Evolutionary conservation across 2,797 vertebrate genomes (phyloP).

Genomic region (Siniperca obscura): DNA sequence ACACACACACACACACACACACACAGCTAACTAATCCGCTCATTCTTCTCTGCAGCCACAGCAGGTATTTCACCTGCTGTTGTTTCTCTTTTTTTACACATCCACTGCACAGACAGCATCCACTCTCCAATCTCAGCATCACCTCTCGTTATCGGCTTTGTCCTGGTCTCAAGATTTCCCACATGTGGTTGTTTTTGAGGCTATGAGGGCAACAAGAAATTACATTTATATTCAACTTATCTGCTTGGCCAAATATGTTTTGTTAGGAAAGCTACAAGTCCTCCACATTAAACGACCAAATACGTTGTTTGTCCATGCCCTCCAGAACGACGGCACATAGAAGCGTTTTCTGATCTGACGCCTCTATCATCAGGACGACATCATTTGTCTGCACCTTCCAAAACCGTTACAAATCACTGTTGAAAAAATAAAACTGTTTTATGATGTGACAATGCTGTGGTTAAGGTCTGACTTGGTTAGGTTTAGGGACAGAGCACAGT

Average conservation of each 20-base stretch:
- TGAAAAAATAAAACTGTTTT: too few relatives aligned
- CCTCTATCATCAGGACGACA: too few relatives aligned
- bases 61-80: slow-evolving; percentile 64
- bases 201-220: not conserved
- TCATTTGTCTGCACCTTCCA: too few relatives aligned
- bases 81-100: slow-evolving; percentile 33
- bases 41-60: slow-evolving; percentile 54
- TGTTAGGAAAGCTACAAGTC: not conserved
- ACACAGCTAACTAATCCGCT: slow-evolving; percentile 37
- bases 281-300: not conserved
- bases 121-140: not conserved
- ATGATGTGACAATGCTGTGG: not conserved
- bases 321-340: too few relatives aligned
- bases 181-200: slow-evolving; percentile 3
- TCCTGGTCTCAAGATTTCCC: not conserved
- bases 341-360: too few relatives aligned
- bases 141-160: not conserved
- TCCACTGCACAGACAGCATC: slow-evolving; percentile 16
- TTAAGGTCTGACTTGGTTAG: not conserved
- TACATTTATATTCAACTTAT: not conserved
- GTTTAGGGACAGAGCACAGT: too few relatives aligned
- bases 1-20: slow-evolving; percentile 35
- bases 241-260: not conserved
- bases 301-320: not conserved
- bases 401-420: too few relatives aligned